phyloP scores from a whole-genome alignment of 2,113 vertebrate genomes.

The Ciconia boyciana region DNA sequence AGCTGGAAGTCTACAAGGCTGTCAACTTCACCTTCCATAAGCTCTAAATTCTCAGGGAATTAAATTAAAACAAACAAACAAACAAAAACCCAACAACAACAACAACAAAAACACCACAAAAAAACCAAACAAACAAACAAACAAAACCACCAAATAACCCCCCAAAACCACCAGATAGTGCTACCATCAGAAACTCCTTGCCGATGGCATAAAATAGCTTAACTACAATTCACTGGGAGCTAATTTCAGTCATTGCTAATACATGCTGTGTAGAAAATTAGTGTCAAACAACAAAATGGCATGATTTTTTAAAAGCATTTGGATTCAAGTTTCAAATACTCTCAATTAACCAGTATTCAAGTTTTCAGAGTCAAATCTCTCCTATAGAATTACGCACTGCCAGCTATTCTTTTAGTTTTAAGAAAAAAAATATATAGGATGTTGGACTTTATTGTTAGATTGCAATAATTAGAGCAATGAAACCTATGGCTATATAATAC shows the following conservation, averaged over 20 bases:
- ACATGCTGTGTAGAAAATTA: slow-evolving; percentile 77
- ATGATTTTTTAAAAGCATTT: slow-evolving; percentile 72
- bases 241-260: slow-evolving; percentile 77
- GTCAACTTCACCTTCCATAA: not conserved
- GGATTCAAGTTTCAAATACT: slow-evolving; percentile 64
- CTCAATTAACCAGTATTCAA: slow-evolving; percentile 60
- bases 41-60: not conserved
- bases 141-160: not conserved
- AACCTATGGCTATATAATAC: not conserved
- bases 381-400: not conserved
- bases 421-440: not conserved
- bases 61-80: not conserved
- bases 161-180: not conserved
- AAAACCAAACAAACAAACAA: not conserved
- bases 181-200: slow-evolving; percentile 48
- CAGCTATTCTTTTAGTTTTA: not conserved
- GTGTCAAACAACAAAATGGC: slow-evolving; percentile 76
- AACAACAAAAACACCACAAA: no score
- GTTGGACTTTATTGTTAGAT: not conserved
- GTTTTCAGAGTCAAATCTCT: slow-evolving; percentile 36
- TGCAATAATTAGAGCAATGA: not conserved
- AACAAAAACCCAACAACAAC: not conserved
- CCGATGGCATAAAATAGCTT: slow-evolving; percentile 72
- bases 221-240: slow-evolving; percentile 74
- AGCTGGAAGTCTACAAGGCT: not conserved